Percentiles rank a stretch among this genome's conserved stretches.
phyloP scores from a whole-genome alignment of 2,888 invertebrate genomes.

The Dolichomitus sp. region DNA sequence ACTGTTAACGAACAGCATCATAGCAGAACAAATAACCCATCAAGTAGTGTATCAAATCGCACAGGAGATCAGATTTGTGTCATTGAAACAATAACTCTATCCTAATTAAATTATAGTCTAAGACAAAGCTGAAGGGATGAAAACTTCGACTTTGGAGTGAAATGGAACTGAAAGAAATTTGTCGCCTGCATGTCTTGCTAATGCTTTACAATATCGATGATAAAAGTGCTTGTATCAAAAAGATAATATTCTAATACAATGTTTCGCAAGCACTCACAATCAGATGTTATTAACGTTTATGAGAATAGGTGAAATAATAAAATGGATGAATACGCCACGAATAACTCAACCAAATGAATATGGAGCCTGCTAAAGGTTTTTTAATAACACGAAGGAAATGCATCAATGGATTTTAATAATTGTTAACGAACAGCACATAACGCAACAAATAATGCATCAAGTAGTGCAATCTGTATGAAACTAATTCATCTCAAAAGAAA shows the following conservation, averaged over 20 bases:
- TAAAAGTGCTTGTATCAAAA: neutral
- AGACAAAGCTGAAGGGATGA: neutral
- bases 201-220: neutral
- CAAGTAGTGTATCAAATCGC: too few species aligned
- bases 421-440: neutral
- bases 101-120: too few species aligned
- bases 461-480: conserved; percentile 42
- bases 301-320: conserved; percentile 17
- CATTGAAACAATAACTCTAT: too few species aligned
- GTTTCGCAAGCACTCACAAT: neutral
- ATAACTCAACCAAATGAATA: conserved; percentile 28
- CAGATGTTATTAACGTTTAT: neutral
- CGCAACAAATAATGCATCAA: conserved; percentile 16
- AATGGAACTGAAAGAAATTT: neutral
- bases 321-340: conserved; percentile 26
- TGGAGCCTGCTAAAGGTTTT: neutral
- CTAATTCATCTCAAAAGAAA: conserved; percentile 4
- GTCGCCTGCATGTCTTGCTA: conserved; percentile 9
- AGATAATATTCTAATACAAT: conserved; percentile 4
- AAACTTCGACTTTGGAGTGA: neutral
- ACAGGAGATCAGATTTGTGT: too few species aligned
- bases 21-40: too few species aligned
- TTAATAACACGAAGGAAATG: conserved; percentile 2
- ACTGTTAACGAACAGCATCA: too few species aligned
- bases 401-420: neutral